Base-by-base conservation (phyloP, 2,113 vertebrate species). In the Onychostruthus taczanowskii region DNA sequence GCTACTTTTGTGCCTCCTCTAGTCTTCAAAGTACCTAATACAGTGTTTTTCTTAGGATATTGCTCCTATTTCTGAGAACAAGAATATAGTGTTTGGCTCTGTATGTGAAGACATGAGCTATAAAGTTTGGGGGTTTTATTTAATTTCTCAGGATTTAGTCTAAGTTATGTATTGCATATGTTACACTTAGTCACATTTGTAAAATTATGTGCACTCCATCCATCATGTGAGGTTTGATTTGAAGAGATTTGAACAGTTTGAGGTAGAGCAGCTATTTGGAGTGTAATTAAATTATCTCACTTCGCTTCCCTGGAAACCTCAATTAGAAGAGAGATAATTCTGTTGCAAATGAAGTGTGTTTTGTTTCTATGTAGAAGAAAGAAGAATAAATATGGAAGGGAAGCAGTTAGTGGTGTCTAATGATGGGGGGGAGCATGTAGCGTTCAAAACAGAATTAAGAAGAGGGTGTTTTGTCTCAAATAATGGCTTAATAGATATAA, bases 281-380 rank as follows among this genome's bases (percentile, higher is more conserved):
- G 55, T 41, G 41, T 95, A 93, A 94, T 95, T 96, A 95, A 94
- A 88, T 96, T 92, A 94, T 92, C 63, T 96, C 88, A 85, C 41
- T 87, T 88, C 35, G 1, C 55, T 91, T 89, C 52, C 62, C 59
- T 86, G 73, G 68, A 56, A 95, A 91, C 79, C 43, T 91, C 88
- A 66, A 92, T 89, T 80, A 95, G 9, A 75, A 75, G 49, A 80
- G n/a, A 94, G 47, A 75, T 69, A 67, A 79, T 84, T 94, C 47
- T 90, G 56, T 35, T 96, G 76, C 86, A 97, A 92, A 83, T 79
- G 27, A 84, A 84, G 46, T 67, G 26, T 87, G 19, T 62, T 94
- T 96, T 96, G 50, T 81, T 93, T 37, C 86, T 90, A 76, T 37
- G 14, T 55, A 94, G 35, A 69, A 33, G 14, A 79, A 50, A 69